A percentile compares a stretch with the other conserved stretches of the same genome.
These are phyloP conservation scores for Nemurella pictetii DNA, from an alignment of 2,888 invertebrate genomes.

Conservation along the genomic window DNA sequence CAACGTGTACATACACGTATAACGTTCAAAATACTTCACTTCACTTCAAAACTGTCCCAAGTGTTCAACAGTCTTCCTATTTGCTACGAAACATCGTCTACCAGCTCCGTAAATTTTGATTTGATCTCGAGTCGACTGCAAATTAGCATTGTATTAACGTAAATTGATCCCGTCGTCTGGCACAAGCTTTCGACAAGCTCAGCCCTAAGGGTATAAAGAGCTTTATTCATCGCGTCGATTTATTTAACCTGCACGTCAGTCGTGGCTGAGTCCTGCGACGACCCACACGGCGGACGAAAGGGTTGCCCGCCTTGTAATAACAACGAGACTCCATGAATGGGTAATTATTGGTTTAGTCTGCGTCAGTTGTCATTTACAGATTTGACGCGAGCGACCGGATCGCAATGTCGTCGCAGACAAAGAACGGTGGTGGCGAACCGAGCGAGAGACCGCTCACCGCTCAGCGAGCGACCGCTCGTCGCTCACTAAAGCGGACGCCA, in stretches of 20 bases:
- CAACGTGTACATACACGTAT: no score
- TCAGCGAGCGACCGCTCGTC: neutral
- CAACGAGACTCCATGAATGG: neutral
- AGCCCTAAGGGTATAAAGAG: neutral
- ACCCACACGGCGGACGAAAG: neutral
- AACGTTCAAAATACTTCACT: neutral
- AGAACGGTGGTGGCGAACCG: neutral
- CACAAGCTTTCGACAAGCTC: neutral
- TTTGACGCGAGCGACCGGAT: neutral
- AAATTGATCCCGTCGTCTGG: neutral
- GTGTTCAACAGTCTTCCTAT: neutral
- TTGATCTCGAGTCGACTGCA: neutral
- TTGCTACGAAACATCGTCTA: neutral
- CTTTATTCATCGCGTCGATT: neutral
- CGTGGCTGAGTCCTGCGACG: neutral
- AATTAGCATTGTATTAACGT: neutral
- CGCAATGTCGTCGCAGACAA: neutral
- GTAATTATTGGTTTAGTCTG: neutral
- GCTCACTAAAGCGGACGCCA: neutral
- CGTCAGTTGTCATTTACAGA: slow-evolving; percentile 17
- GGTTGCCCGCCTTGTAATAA: neutral
- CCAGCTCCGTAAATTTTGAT: neutral
- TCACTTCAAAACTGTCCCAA: neutral
- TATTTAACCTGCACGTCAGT: neutral
- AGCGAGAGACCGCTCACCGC: neutral